Conservation (phyloP, 2,888 invertebrate species). For the Norana najaformis region DNA sequence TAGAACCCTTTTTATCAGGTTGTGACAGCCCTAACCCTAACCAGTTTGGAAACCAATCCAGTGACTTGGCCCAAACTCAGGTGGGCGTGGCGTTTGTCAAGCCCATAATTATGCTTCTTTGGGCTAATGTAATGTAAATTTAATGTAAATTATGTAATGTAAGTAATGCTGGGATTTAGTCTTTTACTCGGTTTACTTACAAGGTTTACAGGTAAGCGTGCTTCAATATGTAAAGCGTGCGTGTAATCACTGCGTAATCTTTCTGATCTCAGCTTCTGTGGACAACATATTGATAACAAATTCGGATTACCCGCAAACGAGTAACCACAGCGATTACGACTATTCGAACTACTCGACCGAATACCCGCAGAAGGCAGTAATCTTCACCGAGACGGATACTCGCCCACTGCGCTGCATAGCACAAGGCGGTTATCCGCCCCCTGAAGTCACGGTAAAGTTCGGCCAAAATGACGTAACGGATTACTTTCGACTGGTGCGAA, state of each 20-base stretch:
- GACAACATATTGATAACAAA: conserved; percentile 30
- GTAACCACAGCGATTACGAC: conserved; percentile 31
- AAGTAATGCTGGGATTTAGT: no score
- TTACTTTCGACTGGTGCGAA: not conserved
- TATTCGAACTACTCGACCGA: not conserved
- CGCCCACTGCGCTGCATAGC: conserved; percentile 26
- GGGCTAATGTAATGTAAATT: no score
- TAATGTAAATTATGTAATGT: no score
- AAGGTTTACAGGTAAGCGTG: no score
- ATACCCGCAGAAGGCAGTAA: not conserved
- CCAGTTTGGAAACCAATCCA: no score
- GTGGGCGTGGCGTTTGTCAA: no score
- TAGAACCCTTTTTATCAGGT: no score
- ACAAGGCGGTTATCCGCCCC: conserved; percentile 28
- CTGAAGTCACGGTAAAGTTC: conserved; percentile 9
- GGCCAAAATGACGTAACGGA: conserved; percentile 2
- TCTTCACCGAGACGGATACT: not conserved
- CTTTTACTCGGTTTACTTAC: no score
- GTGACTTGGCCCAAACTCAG: no score
- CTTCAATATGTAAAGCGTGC: no score
- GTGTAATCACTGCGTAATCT: conserved; percentile 30
- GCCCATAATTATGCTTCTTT: no score
- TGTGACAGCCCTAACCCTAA: no score
- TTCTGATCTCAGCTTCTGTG: not conserved
- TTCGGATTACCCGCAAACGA: conserved; percentile 15